Conservation (phyloP, 2,888 invertebrate genomes). For the Brachypterus glaber region DNA sequence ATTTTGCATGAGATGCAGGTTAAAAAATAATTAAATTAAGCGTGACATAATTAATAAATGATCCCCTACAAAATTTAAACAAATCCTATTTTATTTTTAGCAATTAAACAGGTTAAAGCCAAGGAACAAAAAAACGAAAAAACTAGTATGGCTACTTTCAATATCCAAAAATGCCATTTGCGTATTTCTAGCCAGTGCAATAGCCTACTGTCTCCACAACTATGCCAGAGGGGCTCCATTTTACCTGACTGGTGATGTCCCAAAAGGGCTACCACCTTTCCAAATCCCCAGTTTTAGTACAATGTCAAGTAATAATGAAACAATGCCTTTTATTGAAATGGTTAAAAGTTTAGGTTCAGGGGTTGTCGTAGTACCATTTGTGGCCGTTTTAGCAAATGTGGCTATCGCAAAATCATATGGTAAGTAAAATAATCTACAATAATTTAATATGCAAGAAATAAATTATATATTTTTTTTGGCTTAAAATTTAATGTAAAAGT, state of each 20-base stretch:
- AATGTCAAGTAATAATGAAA: slow-evolving; percentile 49
- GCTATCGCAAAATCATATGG: slow-evolving; percentile 93
- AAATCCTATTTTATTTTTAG: slow-evolving; percentile 38
- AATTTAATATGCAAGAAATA: no score
- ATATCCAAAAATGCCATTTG: slow-evolving; percentile 72
- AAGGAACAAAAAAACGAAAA: slow-evolving; percentile 41
- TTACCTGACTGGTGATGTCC: slow-evolving; percentile 46
- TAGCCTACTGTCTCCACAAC: slow-evolving; percentile 21
- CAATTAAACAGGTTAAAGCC: slow-evolving; percentile 51
- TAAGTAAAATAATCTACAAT: slow-evolving; percentile 41
- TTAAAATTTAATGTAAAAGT: no score
- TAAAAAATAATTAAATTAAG: no score
- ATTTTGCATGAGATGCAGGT: no score
- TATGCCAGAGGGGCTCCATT: slow-evolving; percentile 49
- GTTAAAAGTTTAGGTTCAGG: slow-evolving; percentile 64
- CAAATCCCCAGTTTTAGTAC: slow-evolving; percentile 43
- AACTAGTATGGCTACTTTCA: slow-evolving; percentile 60
- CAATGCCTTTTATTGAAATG: slow-evolving; percentile 57
- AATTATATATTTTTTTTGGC: no score
- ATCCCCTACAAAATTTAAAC: not conserved
- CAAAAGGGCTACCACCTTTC: slow-evolving; percentile 51
- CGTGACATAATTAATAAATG: no score
- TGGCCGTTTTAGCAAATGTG: slow-evolving; percentile 83
- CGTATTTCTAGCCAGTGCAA: slow-evolving; percentile 53
- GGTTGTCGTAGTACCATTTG: slow-evolving; percentile 70